Conservation (phyloP, 2,113 vertebrate species). For the Vulpes vulpes region DNA sequence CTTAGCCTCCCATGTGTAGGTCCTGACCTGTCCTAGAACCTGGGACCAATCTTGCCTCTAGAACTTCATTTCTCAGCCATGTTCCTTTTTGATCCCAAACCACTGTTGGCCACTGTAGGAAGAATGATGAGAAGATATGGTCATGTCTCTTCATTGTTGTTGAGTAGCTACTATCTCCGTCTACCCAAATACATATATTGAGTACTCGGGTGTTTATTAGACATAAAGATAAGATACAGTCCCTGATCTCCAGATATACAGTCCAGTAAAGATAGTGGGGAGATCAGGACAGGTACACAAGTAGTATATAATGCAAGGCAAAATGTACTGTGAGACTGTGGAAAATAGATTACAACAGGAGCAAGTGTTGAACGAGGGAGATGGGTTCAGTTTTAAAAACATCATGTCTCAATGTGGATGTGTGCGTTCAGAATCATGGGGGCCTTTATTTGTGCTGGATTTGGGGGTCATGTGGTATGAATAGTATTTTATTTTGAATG, state of each 20-base stretch:
- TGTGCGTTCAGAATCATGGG: neutral
- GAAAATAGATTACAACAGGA: neutral
- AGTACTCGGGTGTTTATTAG: neutral
- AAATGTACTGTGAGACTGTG: neutral
- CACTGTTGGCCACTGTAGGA: neutral
- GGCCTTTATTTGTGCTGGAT: neutral
- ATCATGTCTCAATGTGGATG: neutral
- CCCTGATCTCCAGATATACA: neutral
- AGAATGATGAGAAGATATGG: neutral
- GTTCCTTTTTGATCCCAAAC: neutral
- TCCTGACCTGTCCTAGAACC: neutral
- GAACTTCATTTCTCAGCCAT: neutral
- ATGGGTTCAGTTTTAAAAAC: neutral
- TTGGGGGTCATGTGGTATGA: neutral
- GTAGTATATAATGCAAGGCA: neutral
- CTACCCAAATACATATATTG: neutral
- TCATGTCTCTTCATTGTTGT: neutral
- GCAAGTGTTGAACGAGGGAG: neutral
- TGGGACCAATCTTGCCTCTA: neutral
- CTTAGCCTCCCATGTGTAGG: no score
- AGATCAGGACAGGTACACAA: neutral
- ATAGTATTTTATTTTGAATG: neutral
- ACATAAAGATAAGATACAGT: neutral
- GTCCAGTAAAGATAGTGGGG: neutral
- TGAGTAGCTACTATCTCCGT: neutral